Evolutionary conservation across 2,113 vertebrate species (phyloP).

Genomic region (Theristicus caerulescens): DNA sequence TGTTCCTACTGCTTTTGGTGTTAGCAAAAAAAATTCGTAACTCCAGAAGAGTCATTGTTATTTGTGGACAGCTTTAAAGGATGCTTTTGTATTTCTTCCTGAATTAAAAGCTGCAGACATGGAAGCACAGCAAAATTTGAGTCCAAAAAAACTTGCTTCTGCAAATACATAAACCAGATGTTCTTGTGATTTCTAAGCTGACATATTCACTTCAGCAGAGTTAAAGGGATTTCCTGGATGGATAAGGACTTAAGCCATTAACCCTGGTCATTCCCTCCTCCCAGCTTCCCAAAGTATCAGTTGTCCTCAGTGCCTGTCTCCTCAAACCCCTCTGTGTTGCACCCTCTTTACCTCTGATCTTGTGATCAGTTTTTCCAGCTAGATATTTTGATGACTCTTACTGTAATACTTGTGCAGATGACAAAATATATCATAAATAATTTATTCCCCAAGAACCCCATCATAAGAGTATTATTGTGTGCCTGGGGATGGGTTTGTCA

Average conservation of each 20-base stretch:
- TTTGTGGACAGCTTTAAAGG: conserved; percentile 12
- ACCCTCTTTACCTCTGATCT: neutral
- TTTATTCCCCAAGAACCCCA: neutral
- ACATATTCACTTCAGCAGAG: conserved; percentile 2
- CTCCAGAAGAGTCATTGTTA: neutral
- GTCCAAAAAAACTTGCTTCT: neutral
- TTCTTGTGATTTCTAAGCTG: conserved; percentile 47
- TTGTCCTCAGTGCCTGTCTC: neutral
- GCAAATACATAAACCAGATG: conserved; percentile 41
- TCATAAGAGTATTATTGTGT: neutral
- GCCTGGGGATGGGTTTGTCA: neutral
- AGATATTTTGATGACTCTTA: neutral
- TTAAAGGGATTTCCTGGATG: conserved; percentile 50
- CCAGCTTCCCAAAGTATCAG: neutral
- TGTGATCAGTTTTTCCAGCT: neutral
- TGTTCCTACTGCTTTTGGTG: neutral
- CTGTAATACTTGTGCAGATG: neutral
- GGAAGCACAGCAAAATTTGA: neutral
- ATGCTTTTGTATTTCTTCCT: neutral
- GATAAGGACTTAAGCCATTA: conserved; percentile 32
- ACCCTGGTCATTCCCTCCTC: neutral
- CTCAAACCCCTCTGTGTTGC: neutral
- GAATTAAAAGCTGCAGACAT: neutral
- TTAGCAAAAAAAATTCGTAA: neutral
- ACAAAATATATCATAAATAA: neutral